Percentiles rank a stretch among this genome's conserved stretches.
Evolutionary conservation across 1,140 invertebrate species (phyloP).

Genomic region (Bombus confusus): DNA sequence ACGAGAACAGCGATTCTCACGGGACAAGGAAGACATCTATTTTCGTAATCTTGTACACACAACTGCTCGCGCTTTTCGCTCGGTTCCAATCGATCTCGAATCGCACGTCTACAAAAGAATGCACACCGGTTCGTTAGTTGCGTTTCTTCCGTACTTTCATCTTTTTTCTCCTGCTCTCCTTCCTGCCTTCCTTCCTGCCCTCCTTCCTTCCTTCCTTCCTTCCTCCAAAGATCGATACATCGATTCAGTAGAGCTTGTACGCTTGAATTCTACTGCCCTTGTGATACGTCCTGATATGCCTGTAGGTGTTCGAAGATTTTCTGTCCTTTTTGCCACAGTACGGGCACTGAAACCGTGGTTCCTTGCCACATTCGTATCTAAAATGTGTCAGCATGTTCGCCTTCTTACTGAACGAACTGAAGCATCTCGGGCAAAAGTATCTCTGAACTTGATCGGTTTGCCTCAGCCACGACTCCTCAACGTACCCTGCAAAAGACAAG

Average conservation of each 20-base stretch:
- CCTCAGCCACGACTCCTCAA: too few species aligned
- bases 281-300: constrained; percentile 78
- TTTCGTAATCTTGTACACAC: constrained; percentile 28
- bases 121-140: too few species aligned
- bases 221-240: background rate
- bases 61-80: constrained; percentile 1
- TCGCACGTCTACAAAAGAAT: too few species aligned
- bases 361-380: constrained; percentile 80
- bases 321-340: constrained; percentile 75
- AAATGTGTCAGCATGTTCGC: constrained; percentile 72
- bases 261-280: constrained; percentile 51
- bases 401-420: constrained; percentile 59
- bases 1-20: constrained; percentile 10
- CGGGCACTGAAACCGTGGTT: constrained; percentile 80
- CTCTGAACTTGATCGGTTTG: constrained; percentile 22
- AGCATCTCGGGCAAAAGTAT: constrained; percentile 63
- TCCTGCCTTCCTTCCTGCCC: background rate
- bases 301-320: constrained; percentile 73
- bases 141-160: background rate
- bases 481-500: constrained; percentile 60
- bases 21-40: constrained; percentile 28
- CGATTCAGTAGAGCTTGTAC: constrained; percentile 68
- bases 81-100: background rate
- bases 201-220: background rate
- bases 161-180: too few species aligned